These are phyloP conservation scores for Melieria picta DNA, from an alignment of 2,888 invertebrate genomes.

Conservation along the genomic window DNA sequence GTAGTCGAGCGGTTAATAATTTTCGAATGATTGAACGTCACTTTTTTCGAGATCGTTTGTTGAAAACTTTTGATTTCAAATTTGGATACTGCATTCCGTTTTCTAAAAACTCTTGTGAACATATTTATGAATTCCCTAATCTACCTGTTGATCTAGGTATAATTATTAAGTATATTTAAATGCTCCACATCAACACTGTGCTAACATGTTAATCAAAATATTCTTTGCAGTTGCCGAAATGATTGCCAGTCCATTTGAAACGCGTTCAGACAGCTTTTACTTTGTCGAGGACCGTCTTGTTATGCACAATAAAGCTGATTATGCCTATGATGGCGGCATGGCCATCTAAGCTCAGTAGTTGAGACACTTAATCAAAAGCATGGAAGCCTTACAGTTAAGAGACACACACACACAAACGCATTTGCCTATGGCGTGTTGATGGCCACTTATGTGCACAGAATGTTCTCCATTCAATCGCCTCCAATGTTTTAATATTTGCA, in stretches of 20 bases:
- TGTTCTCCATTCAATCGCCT: no score
- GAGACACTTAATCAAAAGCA: constrained; percentile 21
- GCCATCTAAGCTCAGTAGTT: constrained; percentile 44
- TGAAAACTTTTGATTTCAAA: constrained; percentile 99
- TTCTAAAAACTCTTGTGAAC: constrained; percentile 97
- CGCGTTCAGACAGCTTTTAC: constrained; percentile 98
- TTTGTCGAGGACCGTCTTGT: constrained; percentile 96
- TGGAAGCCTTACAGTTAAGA: constrained; percentile 24
- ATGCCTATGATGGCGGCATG: constrained; percentile 90
- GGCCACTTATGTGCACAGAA: no score
- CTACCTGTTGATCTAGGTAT: constrained; percentile 87
- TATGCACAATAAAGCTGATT: constrained; percentile 99
- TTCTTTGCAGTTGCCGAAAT: constrained; percentile 88
- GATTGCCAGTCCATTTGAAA: constrained; percentile 96
- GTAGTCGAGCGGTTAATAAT: constrained; percentile 89
- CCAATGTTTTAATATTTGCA: no score
- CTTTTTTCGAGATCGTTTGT: constrained; percentile 90
- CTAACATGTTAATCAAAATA: background rate
- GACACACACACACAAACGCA: no score
- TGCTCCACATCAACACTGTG: no score
- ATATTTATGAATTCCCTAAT: constrained; percentile 97
- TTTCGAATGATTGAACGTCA: constrained; percentile 99
- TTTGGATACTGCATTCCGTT: constrained; percentile 99
- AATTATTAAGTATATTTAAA: constrained; percentile 46
- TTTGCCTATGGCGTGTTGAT: no score